These are phyloP conservation scores for Caranx ignobilis DNA, from an alignment of 2,113 vertebrate genomes.

Conservation along the genomic window DNA sequence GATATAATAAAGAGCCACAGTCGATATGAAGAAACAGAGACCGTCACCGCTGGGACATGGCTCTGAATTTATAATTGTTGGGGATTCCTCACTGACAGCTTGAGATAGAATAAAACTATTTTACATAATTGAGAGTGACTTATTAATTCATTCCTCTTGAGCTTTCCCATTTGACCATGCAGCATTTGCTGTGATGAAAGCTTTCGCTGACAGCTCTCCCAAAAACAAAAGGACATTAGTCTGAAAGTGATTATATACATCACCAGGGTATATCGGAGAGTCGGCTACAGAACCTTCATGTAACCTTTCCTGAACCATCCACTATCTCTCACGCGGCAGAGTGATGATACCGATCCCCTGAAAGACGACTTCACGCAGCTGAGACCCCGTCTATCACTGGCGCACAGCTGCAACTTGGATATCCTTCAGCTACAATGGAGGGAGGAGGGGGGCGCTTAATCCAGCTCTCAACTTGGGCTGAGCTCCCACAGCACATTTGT, in stretches of 20 bases:
- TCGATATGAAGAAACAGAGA: constrained; percentile 52
- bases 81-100: constrained; percentile 59
- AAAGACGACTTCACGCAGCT: constrained; percentile 26
- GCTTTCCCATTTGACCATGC: constrained; percentile 50
- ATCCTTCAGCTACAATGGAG: constrained; percentile 51
- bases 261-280: constrained; percentile 1
- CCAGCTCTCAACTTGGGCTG: constrained; percentile 45
- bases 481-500: constrained; percentile 43
- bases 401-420: constrained; percentile 57
- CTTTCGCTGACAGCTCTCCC: constrained; percentile 33
- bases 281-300: constrained; percentile 2
- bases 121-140: constrained; percentile 60
- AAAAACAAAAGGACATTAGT: constrained; percentile 38
- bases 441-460: constrained; percentile 48
- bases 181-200: constrained; percentile 17
- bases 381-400: constrained; percentile 57
- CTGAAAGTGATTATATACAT: constrained; percentile 12
- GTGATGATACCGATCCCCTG: constrained; percentile 39
- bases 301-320: constrained; percentile 30
- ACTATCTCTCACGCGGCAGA: constrained; percentile 42
- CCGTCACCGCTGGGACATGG: constrained; percentile 51
- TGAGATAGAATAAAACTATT: constrained; percentile 58
- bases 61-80: constrained; percentile 64
- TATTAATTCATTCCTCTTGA: constrained; percentile 58
- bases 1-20: constrained; percentile 41